Base-by-base conservation (phyloP, 2,888 invertebrate genomes). In the Notodonta ziczac region DNA sequence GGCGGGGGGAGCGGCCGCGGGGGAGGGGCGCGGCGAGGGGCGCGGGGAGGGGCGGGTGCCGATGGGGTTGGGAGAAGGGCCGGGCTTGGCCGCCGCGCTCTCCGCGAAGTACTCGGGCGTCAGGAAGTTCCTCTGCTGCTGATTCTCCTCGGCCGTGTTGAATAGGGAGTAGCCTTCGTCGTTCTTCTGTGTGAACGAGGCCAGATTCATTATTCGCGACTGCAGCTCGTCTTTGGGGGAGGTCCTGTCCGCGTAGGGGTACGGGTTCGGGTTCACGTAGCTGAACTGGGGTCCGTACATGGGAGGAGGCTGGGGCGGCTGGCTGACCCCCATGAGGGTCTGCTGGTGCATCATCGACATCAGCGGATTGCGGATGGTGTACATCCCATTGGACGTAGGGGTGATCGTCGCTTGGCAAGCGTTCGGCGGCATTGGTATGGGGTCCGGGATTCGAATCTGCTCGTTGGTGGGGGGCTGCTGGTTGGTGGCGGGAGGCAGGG, bases 341-440 rank as follows among this genome's bases (percentile, higher is more conserved):
- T 92, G 90, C 51, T 94, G 91, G 53, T 94, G 93, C 88, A 92
- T 91, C 86, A 93, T 90, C 0, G 93, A 94, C 85, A 96, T 93
- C 0, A 96, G 82, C 0, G 97, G 97, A 86, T 97, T 97, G 12
- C 97, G 91, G 57, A 97, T 97, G 0, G 97, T 97, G 64, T 97
- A 97, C 97, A 97, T 97, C 10, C 97, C 97, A 69, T 93, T 94
- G 0, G 93, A 91, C 0, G 94, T 92, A 0, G 94, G 94, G 0
- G 94, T 93, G n/a, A 94, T 94, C 0, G 93, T 93, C 0, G 93
- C 94, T 74, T 94, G 93, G 82, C 94, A 91, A 13, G 93, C 86
- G 39, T 83, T 86, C 0, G 93, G 92, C 0, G 94, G 92, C 91
- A 94, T 93, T 0, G 94, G 92, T 10, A 93, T 90, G 0, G 91